These are phyloP conservation scores for Drosophila bocki DNA, from an alignment of 1,140 invertebrate species.

Conservation along the genomic window DNA sequence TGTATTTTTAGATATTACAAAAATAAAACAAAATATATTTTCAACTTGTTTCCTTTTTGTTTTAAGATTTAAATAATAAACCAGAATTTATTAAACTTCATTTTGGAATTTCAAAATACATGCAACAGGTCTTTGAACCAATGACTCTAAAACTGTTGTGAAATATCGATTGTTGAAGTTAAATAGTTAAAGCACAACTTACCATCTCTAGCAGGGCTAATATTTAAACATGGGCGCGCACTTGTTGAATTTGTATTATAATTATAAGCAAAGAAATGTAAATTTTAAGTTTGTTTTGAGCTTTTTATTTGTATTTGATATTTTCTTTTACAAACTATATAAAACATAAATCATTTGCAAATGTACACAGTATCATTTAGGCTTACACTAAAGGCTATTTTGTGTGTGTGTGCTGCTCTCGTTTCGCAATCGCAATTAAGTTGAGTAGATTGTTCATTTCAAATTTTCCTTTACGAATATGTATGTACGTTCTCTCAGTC, in stretches of 20 bases:
- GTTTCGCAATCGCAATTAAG: conserved; percentile 48
- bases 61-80: too few relatives aligned
- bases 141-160: too few relatives aligned
- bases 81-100: too few relatives aligned
- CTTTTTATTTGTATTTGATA: conserved; percentile 65
- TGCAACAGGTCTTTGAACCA: too few relatives aligned
- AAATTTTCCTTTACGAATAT: conserved; percentile 41
- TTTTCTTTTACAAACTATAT: conserved; percentile 64
- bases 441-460: conserved; percentile 60
- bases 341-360: conserved; percentile 67
- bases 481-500: conserved; percentile 63
- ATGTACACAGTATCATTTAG: conserved; percentile 66
- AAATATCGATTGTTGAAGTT: too few relatives aligned
- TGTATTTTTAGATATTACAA: too few relatives aligned
- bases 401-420: conserved; percentile 69
- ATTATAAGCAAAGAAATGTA: background rate
- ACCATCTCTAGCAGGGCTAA: too few relatives aligned
- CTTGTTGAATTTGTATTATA: background rate
- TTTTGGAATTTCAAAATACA: too few relatives aligned
- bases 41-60: too few relatives aligned
- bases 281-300: conserved; percentile 38
- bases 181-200: too few relatives aligned
- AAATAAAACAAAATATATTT: too few relatives aligned
- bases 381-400: conserved; percentile 64
- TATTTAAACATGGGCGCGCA: background rate